These are phyloP conservation scores for Centrocercus urophasianus DNA, from an alignment of 2,113 vertebrate genomes.

Conservation along the genomic window DNA sequence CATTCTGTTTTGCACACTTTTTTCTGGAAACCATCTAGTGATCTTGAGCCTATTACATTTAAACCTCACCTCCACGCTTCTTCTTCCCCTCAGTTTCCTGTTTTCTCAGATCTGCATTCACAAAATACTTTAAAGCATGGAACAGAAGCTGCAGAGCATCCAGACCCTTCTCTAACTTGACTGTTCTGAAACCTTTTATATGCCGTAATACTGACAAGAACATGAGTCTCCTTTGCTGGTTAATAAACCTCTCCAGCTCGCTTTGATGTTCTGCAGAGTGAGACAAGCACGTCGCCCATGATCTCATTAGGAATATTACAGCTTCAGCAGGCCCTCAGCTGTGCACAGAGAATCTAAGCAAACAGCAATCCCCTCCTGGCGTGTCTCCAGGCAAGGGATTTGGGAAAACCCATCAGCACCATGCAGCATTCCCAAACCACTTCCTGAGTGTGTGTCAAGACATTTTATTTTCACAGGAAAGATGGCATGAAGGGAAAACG, in stretches of 20 bases:
- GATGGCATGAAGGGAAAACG: not conserved
- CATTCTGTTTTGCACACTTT: not conserved
- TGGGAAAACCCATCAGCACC: not conserved
- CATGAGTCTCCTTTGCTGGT: not conserved
- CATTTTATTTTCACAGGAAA: not conserved
- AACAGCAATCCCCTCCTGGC: fast-evolving
- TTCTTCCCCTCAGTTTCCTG: not conserved
- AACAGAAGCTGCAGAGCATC: not conserved
- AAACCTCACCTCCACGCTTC: not conserved
- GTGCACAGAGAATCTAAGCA: not conserved
- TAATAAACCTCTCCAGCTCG: not conserved
- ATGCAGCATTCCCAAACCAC: not conserved
- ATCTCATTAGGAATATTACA: not conserved
- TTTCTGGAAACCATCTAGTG: not conserved
- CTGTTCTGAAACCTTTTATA: not conserved
- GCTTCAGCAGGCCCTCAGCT: not conserved
- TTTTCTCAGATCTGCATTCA: not conserved
- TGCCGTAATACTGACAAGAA: not conserved
- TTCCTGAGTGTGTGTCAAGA: not conserved
- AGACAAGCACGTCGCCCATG: not conserved
- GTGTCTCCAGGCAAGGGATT: not conserved
- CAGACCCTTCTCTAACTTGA: not conserved
- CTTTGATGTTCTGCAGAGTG: not conserved
- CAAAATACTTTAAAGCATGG: not conserved
- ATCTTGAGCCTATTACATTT: not conserved